These are phyloP conservation scores for Temnothorax longispinosus DNA, from an alignment of 1,140 invertebrate genomes.

Conservation along the genomic window DNA sequence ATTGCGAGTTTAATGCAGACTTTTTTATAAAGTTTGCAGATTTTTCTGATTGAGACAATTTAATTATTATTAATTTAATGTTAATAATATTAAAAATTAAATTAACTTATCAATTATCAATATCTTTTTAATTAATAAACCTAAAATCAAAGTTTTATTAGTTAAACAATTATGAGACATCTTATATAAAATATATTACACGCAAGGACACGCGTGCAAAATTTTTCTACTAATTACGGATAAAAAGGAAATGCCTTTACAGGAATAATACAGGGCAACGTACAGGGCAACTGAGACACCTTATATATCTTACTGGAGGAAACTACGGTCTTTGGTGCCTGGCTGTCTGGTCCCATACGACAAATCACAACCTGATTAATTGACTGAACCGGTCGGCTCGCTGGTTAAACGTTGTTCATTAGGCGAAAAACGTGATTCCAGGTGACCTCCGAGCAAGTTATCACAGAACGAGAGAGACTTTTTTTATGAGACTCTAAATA, in stretches of 20 bases:
- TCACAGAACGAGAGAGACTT: neutral
- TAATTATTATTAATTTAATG: too few relatives aligned
- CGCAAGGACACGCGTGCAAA: too few relatives aligned
- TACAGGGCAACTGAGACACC: neutral
- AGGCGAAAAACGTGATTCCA: slow-evolving; percentile 20
- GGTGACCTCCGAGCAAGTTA: neutral
- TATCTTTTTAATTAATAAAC: neutral
- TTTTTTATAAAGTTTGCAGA: neutral
- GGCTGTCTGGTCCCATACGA: slow-evolving; percentile 22
- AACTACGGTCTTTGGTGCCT: slow-evolving; percentile 18
- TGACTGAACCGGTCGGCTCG: slow-evolving; percentile 5
- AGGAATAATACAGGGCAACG: neutral
- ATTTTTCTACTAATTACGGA: neutral
- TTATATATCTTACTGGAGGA: neutral
- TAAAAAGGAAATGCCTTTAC: neutral
- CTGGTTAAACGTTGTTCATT: slow-evolving; percentile 33
- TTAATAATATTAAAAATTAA: too few relatives aligned
- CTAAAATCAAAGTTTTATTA: neutral
- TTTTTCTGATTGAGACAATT: too few relatives aligned
- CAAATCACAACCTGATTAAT: slow-evolving; percentile 50
- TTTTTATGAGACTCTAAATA: slow-evolving; percentile 46
- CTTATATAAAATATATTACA: neutral
- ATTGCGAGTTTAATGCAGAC: too few relatives aligned
- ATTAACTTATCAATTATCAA: neutral
- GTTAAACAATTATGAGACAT: neutral